Evolutionary conservation across 2,797 vertebrate species (phyloP), one percentile per base, ranked within the genome.

Genomic region (Gallinago solitaria): DNA sequence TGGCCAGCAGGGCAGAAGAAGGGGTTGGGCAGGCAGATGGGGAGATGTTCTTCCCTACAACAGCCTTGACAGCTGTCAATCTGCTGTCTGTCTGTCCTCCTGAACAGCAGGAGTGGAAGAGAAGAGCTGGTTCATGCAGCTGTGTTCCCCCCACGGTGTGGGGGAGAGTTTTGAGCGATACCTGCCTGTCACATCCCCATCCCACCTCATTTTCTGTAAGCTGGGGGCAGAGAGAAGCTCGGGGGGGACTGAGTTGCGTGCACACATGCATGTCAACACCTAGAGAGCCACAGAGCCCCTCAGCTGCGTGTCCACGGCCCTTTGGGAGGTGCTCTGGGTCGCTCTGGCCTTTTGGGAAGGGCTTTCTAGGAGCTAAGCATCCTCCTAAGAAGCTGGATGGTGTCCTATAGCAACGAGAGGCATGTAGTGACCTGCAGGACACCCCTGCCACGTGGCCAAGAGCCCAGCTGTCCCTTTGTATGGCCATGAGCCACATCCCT

Each of bases 101-200:
- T 11, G 54, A 54, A 41, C 1, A 6, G 35, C 65, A 69, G 85
- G 35, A 43, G 25, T 9, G 51, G 82, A 18, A 14, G 30, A 28
- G 59, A 27, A 65, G 35, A 50, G 3, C 47, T 45, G 67, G 28
- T 69, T 43, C 25, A 0, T 8, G 17, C 47, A 37, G 86, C 23
- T n/a, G 25, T 24, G 3, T 41, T 65, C 39, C 12, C 63, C 63
- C 35, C 17, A 1, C 17, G 4, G 13, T 0, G 23, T 12, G 5
- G 5, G n/a, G 73, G 39, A 37, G 35, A 39, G 30, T 14, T 14
- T 67, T 16, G 43, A 11, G 82, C 1, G n/a, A 33, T 47, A 18
- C 48, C 78, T 65, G 41, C 83, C 57, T 35, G 53, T 35, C 57
- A 16, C 77, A 83, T 68, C 50, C 64, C 61, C 74, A 63, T 61